phyloP scores from a whole-genome alignment of 2,888 invertebrate genomes.

The Drosophila melanosoma region DNA sequence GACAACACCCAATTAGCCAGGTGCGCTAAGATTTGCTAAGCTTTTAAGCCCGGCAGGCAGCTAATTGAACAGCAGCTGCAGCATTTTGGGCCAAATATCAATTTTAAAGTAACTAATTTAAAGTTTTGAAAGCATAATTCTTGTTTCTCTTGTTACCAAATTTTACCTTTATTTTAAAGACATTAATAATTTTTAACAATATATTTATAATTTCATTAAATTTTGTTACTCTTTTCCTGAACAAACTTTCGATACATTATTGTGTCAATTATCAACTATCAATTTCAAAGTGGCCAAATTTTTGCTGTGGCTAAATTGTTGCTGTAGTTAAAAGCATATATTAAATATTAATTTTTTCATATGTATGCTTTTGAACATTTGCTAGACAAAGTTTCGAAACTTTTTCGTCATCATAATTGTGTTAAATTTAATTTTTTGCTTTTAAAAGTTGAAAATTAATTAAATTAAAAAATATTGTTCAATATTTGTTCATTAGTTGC shows the following conservation, averaged over 20 bases:
- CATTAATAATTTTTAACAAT: neutral
- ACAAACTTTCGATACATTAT: neutral
- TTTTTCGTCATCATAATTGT: neutral
- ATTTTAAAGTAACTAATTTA: constrained; percentile 7
- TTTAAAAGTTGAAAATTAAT: neutral
- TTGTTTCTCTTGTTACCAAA: neutral
- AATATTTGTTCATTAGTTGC: no score
- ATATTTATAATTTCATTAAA: neutral
- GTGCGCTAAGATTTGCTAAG: constrained; percentile 6
- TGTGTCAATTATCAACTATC: neutral
- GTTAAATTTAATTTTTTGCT: no score
- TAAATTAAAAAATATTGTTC: neutral
- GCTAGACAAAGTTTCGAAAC: neutral
- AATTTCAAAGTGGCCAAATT: constrained; percentile 5
- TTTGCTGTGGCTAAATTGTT: neutral
- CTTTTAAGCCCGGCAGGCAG: constrained; percentile 22
- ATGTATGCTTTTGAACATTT: no score
- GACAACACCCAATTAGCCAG: constrained; percentile 46
- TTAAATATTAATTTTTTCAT: neutral
- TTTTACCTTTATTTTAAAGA: neutral
- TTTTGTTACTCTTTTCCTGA: neutral
- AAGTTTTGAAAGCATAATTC: neutral
- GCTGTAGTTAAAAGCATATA: no score
- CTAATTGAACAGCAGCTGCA: constrained; percentile 31
- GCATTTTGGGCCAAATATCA: neutral